Evolutionary conservation across 2,113 vertebrate species (phyloP).

Genomic region (Megaptera novaeangliae): DNA sequence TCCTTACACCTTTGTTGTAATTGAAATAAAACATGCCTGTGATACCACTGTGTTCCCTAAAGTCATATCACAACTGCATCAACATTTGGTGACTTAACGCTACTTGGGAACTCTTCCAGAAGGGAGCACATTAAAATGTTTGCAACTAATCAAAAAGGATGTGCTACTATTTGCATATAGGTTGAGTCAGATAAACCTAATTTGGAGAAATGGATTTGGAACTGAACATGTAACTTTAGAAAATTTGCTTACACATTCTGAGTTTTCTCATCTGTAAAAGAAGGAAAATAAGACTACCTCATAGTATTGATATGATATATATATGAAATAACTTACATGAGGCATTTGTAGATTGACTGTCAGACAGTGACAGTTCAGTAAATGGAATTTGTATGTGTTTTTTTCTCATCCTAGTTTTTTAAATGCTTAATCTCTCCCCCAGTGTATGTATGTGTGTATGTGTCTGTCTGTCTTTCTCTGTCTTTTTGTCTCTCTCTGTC

Average conservation of each 20-base stretch:
- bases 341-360: not conserved
- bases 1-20: constrained; percentile 37
- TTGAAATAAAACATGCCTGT: constrained; percentile 35
- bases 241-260: not conserved
- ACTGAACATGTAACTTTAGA: not conserved
- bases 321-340: not conserved
- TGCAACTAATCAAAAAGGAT: not conserved
- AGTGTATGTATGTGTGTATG: not conserved
- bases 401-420: not conserved
- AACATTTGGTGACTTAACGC: constrained; percentile 42
- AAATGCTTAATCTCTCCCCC: not conserved
- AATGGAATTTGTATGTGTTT: not conserved
- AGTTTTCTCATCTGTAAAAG: not conserved
- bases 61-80: constrained; percentile 36
- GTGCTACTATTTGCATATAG: not conserved
- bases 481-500: not conserved
- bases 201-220: not conserved
- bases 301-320: not conserved
- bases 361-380: not conserved
- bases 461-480: not conserved
- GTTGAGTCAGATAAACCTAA: not conserved
- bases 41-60: constrained; percentile 12
- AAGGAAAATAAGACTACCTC: not conserved
- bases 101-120: constrained; percentile 37
- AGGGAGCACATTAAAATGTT: constrained; percentile 42